Evolutionary conservation across 1,140 invertebrate genomes (phyloP).

Genomic region (Vollenhovia emeryi): DNA sequence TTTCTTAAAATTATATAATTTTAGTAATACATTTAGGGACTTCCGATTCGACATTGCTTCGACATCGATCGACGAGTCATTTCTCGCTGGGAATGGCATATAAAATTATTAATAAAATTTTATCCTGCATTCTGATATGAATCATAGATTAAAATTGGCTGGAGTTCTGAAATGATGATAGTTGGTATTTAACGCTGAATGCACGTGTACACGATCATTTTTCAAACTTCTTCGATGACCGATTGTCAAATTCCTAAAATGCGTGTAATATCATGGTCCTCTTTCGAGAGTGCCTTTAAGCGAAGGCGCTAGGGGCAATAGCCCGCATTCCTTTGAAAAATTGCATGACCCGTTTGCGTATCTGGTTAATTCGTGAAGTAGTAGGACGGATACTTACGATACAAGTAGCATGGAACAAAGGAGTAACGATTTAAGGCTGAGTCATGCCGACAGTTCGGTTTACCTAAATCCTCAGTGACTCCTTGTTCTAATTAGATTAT

Average conservation of each 20-base stretch:
- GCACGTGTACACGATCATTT: neutral
- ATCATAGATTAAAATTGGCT: neutral
- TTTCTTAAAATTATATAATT: too few relatives aligned
- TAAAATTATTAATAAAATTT: neutral
- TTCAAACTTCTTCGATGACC: neutral
- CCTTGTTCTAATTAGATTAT: slow-evolving; percentile 28
- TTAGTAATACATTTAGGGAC: too few relatives aligned
- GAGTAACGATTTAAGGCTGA: slow-evolving; percentile 55
- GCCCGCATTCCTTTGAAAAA: slow-evolving; percentile 13
- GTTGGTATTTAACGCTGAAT: neutral
- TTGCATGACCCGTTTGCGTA: slow-evolving; percentile 7
- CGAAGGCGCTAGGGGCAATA: slow-evolving; percentile 29
- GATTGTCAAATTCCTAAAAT: neutral
- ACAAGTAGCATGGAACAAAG: slow-evolving; percentile 40
- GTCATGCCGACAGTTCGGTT: neutral
- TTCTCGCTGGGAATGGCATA: too few relatives aligned
- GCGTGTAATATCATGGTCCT: neutral
- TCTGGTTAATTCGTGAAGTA: slow-evolving; percentile 37
- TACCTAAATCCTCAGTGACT: neutral
- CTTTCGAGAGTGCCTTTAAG: slow-evolving; percentile 32
- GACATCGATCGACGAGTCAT: too few relatives aligned
- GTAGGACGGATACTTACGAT: slow-evolving; percentile 69
- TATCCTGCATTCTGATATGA: neutral
- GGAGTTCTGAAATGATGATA: neutral
- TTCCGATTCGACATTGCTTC: too few relatives aligned